These are phyloP conservation scores for Spilarctia lutea DNA, from an alignment of 2,888 invertebrate genomes.

Conservation along the genomic window DNA sequence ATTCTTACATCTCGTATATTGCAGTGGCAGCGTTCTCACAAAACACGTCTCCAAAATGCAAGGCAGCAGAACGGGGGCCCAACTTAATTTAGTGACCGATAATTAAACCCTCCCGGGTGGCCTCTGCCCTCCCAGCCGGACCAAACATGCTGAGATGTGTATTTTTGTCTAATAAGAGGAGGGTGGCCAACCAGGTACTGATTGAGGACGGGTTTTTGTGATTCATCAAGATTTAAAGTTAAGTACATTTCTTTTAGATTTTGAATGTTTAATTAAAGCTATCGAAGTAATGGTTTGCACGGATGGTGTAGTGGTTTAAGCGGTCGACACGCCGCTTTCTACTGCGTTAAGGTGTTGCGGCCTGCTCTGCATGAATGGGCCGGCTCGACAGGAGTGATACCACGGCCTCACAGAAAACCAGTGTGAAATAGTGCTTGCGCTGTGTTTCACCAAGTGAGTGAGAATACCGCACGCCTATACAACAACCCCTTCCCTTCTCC, in stretches of 20 bases:
- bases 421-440: too few relatives aligned
- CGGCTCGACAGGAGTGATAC: too few relatives aligned
- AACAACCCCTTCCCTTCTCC: too few relatives aligned
- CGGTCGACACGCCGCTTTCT: too few relatives aligned
- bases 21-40: constrained; percentile 54
- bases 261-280: too few relatives aligned
- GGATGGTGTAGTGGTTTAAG: too few relatives aligned
- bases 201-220: constrained; percentile 18
- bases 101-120: constrained; percentile 59
- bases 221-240: constrained; percentile 8
- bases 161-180: constrained; percentile 72
- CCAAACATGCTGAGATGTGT: constrained; percentile 73
- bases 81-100: constrained; percentile 69
- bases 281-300: too few relatives aligned
- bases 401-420: too few relatives aligned
- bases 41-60: constrained; percentile 63
- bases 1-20: constrained; percentile 47
- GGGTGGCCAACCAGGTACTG: constrained; percentile 28
- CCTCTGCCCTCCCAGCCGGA: constrained; percentile 50
- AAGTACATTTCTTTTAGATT: not conserved
- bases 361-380: too few relatives aligned
- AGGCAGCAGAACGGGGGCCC: constrained; percentile 62
- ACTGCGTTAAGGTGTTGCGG: too few relatives aligned
- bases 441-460: too few relatives aligned
- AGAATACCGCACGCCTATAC: too few relatives aligned